These are phyloP conservation scores for Drosophila rhopaloa DNA, from an alignment of 1,140 invertebrate species.

Conservation along the genomic window DNA sequence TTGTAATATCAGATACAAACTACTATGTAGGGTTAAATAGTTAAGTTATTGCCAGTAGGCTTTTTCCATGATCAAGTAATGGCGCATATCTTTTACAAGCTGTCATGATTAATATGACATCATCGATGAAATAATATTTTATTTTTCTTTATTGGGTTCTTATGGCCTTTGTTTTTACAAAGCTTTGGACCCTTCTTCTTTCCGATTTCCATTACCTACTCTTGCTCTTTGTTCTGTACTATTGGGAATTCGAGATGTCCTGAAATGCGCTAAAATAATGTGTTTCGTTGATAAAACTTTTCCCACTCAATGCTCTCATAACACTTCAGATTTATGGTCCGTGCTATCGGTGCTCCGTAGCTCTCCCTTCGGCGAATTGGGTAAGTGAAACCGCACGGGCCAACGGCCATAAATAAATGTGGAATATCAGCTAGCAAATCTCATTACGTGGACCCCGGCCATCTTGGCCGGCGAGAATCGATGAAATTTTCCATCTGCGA, in stretches of 20 bases:
- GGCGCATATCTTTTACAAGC: neutral
- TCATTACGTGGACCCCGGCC: constrained; percentile 47
- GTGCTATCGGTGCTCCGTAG: constrained; percentile 26
- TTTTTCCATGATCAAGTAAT: too few relatives aligned
- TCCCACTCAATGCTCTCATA: constrained; percentile 40
- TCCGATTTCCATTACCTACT: constrained; percentile 17
- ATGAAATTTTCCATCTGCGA: constrained; percentile 19
- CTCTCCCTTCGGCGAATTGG: constrained; percentile 18
- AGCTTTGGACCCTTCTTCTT: neutral
- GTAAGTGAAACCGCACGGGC: constrained; percentile 47
- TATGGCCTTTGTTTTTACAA: neutral
- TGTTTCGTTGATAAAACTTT: constrained; percentile 53
- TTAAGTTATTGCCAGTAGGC: too few relatives aligned
- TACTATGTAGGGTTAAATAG: too few relatives aligned
- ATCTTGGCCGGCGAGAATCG: constrained; percentile 3
- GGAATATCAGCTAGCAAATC: constrained; percentile 71
- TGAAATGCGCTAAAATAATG: constrained; percentile 36
- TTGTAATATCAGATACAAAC: too few relatives aligned
- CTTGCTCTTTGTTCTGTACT: neutral
- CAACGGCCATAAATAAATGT: constrained; percentile 55
- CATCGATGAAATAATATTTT: neutral
- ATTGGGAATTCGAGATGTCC: constrained; percentile 35
- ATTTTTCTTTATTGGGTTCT: neutral
- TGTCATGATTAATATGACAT: neutral
- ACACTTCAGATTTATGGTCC: constrained; percentile 53